phyloP scores from a whole-genome alignment of 2,797 vertebrate species.

The Pterois miles region DNA sequence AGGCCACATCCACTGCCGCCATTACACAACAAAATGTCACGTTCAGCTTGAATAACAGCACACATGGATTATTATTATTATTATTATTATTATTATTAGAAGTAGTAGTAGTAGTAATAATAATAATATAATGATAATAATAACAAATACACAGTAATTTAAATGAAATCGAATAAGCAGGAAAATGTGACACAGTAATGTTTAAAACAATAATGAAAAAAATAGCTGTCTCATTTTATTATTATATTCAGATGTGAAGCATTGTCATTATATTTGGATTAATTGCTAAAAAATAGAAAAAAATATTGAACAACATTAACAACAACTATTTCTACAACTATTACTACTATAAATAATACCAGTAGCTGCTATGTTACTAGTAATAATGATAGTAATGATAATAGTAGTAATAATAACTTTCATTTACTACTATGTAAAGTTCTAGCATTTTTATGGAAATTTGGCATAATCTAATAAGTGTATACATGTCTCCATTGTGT shows the following conservation, averaged over 20 bases:
- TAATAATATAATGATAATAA: not conserved
- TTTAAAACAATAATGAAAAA: not conserved
- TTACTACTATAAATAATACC: not conserved
- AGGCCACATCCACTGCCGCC: conserved; percentile 24
- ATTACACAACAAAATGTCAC: conserved; percentile 39
- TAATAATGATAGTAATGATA: not conserved
- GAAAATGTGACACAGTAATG: rapidly evolving
- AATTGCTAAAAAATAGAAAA: not conserved
- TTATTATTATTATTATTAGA: too few relatives aligned
- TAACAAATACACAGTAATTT: not conserved
- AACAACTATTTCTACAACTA: not conserved
- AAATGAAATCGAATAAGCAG: not conserved
- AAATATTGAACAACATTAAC: not conserved
- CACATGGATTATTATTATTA: too few relatives aligned
- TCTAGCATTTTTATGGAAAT: not conserved
- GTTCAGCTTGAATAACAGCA: conserved; percentile 15
- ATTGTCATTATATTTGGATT: not conserved
- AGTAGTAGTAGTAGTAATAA: too few relatives aligned
- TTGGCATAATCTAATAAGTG: not conserved
- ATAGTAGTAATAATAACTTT: not conserved
- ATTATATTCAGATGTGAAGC: not conserved
- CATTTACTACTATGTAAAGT: not conserved
- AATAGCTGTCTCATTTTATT: not conserved
- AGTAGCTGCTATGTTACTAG: not conserved
- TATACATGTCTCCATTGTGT: not conserved